Evolutionary conservation across 2,797 vertebrate genomes (phyloP), one percentile per base, ranked within the genome.

Genomic region (Masticophis lateralis): DNA sequence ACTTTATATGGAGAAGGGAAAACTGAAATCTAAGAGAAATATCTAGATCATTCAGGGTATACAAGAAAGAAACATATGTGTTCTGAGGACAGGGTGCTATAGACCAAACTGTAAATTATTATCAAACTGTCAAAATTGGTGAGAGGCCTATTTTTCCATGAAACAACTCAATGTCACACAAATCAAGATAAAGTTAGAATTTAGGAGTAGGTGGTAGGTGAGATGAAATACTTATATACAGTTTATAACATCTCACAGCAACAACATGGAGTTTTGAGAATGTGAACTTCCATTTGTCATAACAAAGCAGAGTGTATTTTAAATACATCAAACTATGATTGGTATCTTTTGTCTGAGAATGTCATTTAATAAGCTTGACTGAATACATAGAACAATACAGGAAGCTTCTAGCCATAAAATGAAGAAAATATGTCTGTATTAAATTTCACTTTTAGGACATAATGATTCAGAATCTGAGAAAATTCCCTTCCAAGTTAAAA

Each of bases 351-450:
- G 57, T 61, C 92, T 86, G 43, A 18, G 0, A 0, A 92, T n/a
- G 87, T 90, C 2, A 69, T 86, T 14, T 55, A 55, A 66, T 69
- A 28, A 53, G n/a, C 47, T 32, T 32, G 37, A 79, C 83, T 90
- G 74, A 25, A 91, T 61, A 66, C 2, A n/a, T 66, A n/a, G 89
- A 63, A 69, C 87, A 95, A 79, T 16, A 10, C 92, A 79, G 91
- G 63, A 95, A 93, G n/a, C 3, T 2, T 5, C 57, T 51, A 91
- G 61, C 9, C 57, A 27, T 86, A 53, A 87, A 22, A 47, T 89
- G 4, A 20, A 92, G 87, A 93, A 95, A 93, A 94, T 2, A 90
- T 5, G 57, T 28, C 25, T 61, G 37, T 63, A 93, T 56, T 7
- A 91, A 91, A 66, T 57, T 66, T 90, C 16, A 90, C 22, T 90